Evolutionary conservation across 35 echinoderm and acorn worm genomes (phyloP), one percentile per base, ranked within the genome.

Genomic region (Apostichopus japonicus): DNA sequence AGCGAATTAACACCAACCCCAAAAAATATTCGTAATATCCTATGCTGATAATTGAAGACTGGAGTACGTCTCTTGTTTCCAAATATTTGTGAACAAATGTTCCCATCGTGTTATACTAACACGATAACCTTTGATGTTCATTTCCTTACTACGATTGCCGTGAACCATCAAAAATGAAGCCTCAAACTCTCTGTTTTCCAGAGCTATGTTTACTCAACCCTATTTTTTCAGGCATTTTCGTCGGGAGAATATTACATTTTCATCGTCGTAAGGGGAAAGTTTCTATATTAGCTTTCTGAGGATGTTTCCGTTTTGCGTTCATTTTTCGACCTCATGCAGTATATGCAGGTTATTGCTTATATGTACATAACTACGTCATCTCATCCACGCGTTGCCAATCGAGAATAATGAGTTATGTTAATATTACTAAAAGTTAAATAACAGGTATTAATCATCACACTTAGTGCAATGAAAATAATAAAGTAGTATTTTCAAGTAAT

Each of bases 21-120:
- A 57, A n/a, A 15, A 59, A 84, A 84, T 84, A 58, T 84, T 5
- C 15, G 54, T 54, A 58, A 84, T 84, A 84, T 58, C 6, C 11
- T 75, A 52, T 33, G 24, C 54, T 54, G 44, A 83, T 83, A 83
- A 83, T 83, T 83, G 33, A 57, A 58, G 16, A 54, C 56, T 58
- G 11, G 24, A 84, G 81, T 84, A 58, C 54, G 81, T 84, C 53
- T 84, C 81, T 57, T 58, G 54, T 84, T 84, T 55, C 81, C 81
- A 84, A 84, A 84, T 84, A 84, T 84, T 84, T 84, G 81, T 84
- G 81, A n/a, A 84, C 81, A 84, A 84, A 84, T 84, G 81, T 57
- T 84, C 53, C 81, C n/a, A 21, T 22, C 81, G 4, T 54, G 56
- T 23, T 57, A 84, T 57, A 23, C 81, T 17, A 84, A 84, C 51